These are phyloP conservation scores for Acanthis flammea DNA, from an alignment of 2,797 vertebrate genomes.

Conservation along the genomic window DNA sequence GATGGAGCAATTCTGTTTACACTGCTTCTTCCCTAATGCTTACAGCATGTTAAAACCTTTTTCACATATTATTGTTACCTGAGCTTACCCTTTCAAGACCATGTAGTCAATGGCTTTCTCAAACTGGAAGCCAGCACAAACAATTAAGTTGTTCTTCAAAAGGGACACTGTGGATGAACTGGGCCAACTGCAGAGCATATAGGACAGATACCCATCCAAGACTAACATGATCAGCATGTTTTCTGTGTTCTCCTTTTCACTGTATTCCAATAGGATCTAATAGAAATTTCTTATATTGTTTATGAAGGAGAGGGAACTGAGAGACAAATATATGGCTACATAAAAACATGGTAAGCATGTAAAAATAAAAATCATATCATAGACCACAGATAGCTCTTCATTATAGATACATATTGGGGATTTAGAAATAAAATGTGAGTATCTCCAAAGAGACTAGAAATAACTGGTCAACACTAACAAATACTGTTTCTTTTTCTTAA, in stretches of 20 bases:
- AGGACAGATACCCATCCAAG: neutral
- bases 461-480: neutral
- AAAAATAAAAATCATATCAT: neutral
- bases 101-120: neutral
- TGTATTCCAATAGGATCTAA: neutral
- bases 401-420: neutral
- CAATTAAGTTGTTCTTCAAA: neutral
- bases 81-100: neutral
- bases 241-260: neutral
- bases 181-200: neutral
- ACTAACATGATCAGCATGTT: neutral
- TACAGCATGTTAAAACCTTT: neutral
- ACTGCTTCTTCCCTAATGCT: neutral
- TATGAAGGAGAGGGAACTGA: neutral
- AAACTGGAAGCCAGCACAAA: neutral
- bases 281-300: neutral
- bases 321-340: neutral
- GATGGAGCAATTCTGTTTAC: neutral
- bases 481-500: neutral
- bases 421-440: neutral
- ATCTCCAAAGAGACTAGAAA: neutral
- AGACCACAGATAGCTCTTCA: neutral
- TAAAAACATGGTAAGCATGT: neutral
- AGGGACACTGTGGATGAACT: neutral
- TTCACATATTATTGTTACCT: neutral